These are phyloP conservation scores for mouse (Mus musculus) DNA, from an alignment of 2,113 vertebrate genomes.

Conservation along the genomic window DNA sequence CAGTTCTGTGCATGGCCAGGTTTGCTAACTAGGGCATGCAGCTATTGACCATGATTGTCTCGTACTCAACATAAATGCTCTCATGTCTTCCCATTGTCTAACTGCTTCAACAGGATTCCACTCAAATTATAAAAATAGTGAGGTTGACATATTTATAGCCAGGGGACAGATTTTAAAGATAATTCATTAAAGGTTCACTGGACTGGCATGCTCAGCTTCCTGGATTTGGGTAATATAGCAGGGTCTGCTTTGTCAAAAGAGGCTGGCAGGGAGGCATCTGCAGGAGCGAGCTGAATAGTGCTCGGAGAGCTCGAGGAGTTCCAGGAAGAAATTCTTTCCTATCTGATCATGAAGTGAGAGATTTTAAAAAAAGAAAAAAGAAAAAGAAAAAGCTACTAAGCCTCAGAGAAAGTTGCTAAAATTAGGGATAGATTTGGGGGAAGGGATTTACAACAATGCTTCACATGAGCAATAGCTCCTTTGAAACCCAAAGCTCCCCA, in stretches of 20 bases:
- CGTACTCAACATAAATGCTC: neutral
- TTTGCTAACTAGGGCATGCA: neutral
- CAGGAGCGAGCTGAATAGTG: neutral
- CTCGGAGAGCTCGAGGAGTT: constrained; percentile 5
- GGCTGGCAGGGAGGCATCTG: neutral
- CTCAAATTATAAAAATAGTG: constrained; percentile 44
- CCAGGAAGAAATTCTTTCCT: constrained; percentile 19
- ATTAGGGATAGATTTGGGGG: neutral
- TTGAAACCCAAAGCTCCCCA: neutral
- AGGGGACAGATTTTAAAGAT: constrained; percentile 49
- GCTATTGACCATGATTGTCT: neutral
- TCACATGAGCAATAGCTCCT: neutral
- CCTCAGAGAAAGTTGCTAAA: constrained; percentile 49
- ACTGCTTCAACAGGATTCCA: neutral
- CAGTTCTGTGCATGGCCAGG: neutral
- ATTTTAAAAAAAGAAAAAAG: neutral
- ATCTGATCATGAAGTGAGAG: neutral
- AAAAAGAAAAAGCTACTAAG: neutral
- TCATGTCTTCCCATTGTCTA: constrained; percentile 42
- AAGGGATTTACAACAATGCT: neutral
- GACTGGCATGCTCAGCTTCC: neutral
- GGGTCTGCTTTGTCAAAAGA: neutral
- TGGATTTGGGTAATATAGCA: neutral
- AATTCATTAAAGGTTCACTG: constrained; percentile 56
- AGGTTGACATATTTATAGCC: constrained; percentile 43